These are phyloP conservation scores for Lepus townsendii DNA, from an alignment of 2,797 vertebrate species.

Conservation along the genomic window DNA sequence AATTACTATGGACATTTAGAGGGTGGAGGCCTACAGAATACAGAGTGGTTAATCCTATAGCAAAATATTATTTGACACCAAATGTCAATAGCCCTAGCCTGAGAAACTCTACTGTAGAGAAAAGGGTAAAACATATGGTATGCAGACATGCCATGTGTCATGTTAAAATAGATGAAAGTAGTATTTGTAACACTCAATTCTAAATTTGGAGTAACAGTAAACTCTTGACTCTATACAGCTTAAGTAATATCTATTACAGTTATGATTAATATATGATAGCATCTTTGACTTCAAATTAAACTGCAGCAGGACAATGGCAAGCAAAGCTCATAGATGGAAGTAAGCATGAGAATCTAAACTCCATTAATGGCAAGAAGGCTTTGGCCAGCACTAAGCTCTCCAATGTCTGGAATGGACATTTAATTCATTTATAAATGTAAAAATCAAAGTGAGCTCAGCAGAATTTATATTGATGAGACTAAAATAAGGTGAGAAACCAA, in stretches of 20 bases:
- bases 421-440: background rate
- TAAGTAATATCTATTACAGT: background rate
- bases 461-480: background rate
- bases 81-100: background rate
- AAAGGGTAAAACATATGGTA: background rate
- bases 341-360: background rate
- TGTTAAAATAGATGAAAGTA: background rate
- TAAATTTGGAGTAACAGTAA: background rate
- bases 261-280: background rate
- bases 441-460: background rate
- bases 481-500: background rate
- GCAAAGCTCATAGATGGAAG: background rate
- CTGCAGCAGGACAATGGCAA: background rate
- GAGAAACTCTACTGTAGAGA: background rate
- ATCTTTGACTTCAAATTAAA: background rate
- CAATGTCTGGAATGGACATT: background rate
- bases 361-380: background rate
- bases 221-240: background rate
- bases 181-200: background rate
- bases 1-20: background rate
- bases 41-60: background rate
- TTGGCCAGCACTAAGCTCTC: background rate
- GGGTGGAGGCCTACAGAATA: background rate
- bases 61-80: background rate
- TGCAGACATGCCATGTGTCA: background rate